phyloP scores from a whole-genome alignment of 1,140 invertebrate genomes.

The Megalonaias nervosa region DNA sequence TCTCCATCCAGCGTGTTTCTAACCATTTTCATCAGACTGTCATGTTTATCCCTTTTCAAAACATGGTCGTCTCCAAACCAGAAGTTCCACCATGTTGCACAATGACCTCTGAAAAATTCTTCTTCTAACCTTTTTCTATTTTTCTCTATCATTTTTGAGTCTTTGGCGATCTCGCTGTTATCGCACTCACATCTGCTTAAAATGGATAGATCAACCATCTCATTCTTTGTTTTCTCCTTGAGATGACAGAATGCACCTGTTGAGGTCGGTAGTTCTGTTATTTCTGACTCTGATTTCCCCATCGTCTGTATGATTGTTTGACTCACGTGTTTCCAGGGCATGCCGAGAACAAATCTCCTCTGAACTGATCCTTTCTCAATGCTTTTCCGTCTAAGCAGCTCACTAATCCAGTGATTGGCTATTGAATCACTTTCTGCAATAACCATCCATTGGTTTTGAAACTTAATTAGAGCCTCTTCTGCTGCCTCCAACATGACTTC shows the following conservation, averaged over 20 bases:
- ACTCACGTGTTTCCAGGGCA: slow-evolving; percentile 48
- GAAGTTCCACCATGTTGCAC: slow-evolving; percentile 54
- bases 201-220: slow-evolving; percentile 49
- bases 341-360: slow-evolving; percentile 35
- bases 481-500: slow-evolving; percentile 52
- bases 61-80: slow-evolving; percentile 49
- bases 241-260: slow-evolving; percentile 42
- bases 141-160: slow-evolving; percentile 20
- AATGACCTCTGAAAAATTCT: slow-evolving; percentile 47
- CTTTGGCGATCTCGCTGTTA: slow-evolving; percentile 1
- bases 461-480: slow-evolving; percentile 47
- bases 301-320: slow-evolving; percentile 33
- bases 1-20: slow-evolving; percentile 35
- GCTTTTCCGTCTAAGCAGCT: slow-evolving; percentile 34
- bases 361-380: slow-evolving; percentile 20
- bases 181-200: slow-evolving; percentile 46
- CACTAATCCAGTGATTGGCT: slow-evolving; percentile 39
- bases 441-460: slow-evolving; percentile 54
- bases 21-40: slow-evolving; percentile 26
- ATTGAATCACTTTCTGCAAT: slow-evolving; percentile 42
- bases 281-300: slow-evolving; percentile 6
- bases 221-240: slow-evolving; percentile 45
- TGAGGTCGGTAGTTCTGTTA: slow-evolving; percentile 43
- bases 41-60: slow-evolving; percentile 37
- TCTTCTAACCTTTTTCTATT: slow-evolving; percentile 33